A percentile compares a stretch with the other conserved stretches of the same genome.
phyloP scores from a whole-genome alignment of 2,888 invertebrate genomes.

The Osedax frankpressi region DNA sequence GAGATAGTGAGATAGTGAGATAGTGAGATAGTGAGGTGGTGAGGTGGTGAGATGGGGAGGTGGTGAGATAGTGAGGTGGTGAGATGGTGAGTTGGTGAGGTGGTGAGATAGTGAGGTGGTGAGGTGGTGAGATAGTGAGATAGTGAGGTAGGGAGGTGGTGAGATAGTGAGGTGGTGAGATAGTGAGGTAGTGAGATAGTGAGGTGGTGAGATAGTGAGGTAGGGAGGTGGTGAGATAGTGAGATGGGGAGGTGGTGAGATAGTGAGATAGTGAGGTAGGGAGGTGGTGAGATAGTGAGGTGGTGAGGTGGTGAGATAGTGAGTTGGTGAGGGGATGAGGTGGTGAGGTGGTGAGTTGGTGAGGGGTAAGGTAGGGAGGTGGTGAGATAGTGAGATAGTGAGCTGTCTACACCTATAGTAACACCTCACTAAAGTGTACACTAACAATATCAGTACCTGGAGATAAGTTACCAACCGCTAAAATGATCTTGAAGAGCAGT shows the following conservation, averaged over 20 bases:
- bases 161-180: neutral
- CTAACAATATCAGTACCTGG: no score
- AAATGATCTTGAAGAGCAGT: neutral
- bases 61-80: neutral
- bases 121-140: neutral
- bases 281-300: neutral
- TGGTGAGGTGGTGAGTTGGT: neutral
- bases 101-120: neutral
- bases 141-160: no score
- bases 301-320: neutral
- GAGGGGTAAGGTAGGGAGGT: neutral
- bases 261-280: no score
- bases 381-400: no score
- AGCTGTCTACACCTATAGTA: no score
- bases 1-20: neutral
- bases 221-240: neutral
- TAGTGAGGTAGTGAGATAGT: neutral
- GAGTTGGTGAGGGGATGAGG: neutral
- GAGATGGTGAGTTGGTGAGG: neutral
- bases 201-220: neutral
- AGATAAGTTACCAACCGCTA: no score
- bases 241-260: neutral
- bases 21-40: no score
- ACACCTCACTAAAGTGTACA: no score
- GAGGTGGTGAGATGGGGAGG: neutral